phyloP scores from a whole-genome alignment of 2,113 vertebrate species.

The Aleadryas rufinucha region DNA sequence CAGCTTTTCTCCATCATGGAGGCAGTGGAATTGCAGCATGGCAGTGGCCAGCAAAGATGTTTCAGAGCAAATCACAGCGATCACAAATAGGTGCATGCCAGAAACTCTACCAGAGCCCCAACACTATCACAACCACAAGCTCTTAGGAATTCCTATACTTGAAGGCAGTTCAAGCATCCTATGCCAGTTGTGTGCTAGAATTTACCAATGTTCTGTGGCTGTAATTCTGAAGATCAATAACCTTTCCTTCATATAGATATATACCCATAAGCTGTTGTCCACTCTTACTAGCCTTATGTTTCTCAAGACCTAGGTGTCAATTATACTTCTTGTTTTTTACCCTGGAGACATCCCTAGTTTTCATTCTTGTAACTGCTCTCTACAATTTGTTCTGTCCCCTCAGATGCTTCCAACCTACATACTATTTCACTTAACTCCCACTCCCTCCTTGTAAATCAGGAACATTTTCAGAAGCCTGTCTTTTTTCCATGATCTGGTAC shows the following conservation, averaged over 20 bases:
- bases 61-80: neutral
- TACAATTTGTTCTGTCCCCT: neutral
- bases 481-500: neutral
- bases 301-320: neutral
- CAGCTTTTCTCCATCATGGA: neutral
- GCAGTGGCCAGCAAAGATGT: neutral
- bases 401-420: neutral
- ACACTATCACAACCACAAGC: rapidly evolving
- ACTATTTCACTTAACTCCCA: neutral
- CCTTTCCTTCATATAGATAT: neutral
- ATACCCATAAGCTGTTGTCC: neutral
- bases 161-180: neutral
- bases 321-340: neutral
- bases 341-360: neutral
- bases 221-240: neutral
- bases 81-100: rapidly evolving
- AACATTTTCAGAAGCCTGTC: neutral
- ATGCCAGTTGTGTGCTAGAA: neutral
- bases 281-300: neutral
- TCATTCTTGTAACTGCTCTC: neutral
- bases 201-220: neutral
- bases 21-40: neutral
- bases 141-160: neutral
- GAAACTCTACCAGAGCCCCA: neutral
- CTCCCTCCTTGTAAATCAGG: neutral